These are phyloP conservation scores for Anguilla marmorata DNA, from an alignment of 2,797 vertebrate species.

Conservation along the genomic window DNA sequence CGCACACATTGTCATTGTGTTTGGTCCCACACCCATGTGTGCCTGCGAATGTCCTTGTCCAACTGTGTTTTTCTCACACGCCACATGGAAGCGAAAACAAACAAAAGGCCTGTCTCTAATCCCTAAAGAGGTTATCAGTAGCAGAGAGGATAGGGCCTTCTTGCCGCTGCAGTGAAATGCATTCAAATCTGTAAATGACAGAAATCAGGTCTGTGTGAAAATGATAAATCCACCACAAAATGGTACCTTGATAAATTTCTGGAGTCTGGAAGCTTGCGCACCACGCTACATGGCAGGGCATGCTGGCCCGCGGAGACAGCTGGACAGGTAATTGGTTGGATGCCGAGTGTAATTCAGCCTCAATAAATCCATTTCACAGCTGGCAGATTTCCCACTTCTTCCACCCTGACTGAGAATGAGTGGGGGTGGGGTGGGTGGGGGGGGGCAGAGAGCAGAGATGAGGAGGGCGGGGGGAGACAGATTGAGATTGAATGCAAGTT, in stretches of 20 bases:
- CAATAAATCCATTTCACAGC: conserved; percentile 70
- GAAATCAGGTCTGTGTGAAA: conserved; percentile 44
- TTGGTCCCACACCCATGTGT: neutral
- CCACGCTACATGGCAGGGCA: conserved; percentile 22
- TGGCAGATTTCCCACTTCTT: conserved; percentile 50
- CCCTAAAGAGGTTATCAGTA: conserved; percentile 29
- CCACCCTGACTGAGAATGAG: conserved; percentile 39
- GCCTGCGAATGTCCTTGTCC: neutral
- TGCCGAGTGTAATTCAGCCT: conserved; percentile 66
- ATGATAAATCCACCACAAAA: conserved; percentile 46
- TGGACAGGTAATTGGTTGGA: conserved; percentile 62
- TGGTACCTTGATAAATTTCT: conserved; percentile 54
- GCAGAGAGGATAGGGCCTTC: conserved; percentile 30
- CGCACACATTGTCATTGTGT: neutral
- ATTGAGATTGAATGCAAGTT: conserved; percentile 21
- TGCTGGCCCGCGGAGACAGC: conserved; percentile 47
- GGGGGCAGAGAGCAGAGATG: conserved; percentile 44
- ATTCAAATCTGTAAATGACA: conserved; percentile 51
- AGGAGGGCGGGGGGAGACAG: conserved; percentile 35
- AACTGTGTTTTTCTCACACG: neutral
- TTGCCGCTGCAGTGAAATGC: conserved; percentile 32
- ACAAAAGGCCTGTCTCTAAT: conserved; percentile 22
- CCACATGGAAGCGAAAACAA: neutral
- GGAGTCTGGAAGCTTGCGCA: conserved; percentile 41
- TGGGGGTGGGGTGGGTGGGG: conserved; percentile 41